These are phyloP conservation scores for Halcyon smyrnensis DNA, from an alignment of 2,797 vertebrate species.

Conservation along the genomic window DNA sequence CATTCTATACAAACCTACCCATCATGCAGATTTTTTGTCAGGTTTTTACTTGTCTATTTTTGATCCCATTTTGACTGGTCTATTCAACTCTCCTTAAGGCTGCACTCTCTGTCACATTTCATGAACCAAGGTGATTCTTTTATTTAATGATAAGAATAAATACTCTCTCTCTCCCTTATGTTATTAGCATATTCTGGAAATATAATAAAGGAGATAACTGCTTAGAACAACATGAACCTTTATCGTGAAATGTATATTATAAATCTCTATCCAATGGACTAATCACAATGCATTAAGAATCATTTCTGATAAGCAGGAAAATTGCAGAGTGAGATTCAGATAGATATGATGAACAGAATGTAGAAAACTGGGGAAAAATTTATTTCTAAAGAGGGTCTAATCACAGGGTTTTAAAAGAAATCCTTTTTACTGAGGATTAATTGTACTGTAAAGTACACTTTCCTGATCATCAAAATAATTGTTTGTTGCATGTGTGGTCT, in stretches of 20 bases:
- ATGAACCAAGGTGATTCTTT: neutral
- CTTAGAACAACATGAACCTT: neutral
- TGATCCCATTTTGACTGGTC: neutral
- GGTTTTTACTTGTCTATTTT: neutral
- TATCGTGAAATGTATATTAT: slow-evolving; percentile 50
- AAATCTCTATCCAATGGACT: neutral
- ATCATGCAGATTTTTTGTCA: neutral
- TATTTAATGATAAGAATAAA: slow-evolving; percentile 22
- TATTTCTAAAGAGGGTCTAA: slow-evolving; percentile 44
- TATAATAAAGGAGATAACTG: slow-evolving; percentile 29
- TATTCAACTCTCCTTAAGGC: neutral
- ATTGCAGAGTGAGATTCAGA: slow-evolving; percentile 14
- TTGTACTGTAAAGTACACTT: slow-evolving; percentile 30
- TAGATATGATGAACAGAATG: neutral
- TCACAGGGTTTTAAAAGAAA: slow-evolving; percentile 46
- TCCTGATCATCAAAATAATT: slow-evolving; percentile 20
- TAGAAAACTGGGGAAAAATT: neutral
- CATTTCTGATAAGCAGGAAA: slow-evolving; percentile 21
- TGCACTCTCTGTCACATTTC: neutral
- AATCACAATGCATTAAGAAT: slow-evolving; percentile 38
- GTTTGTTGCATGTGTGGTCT: neutral
- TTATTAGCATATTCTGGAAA: slow-evolving; percentile 30
- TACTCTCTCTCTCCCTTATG: neutral
- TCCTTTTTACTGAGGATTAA: slow-evolving; percentile 8
- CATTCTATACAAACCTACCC: neutral